Evolutionary conservation across 2,797 vertebrate species (phyloP).

Genomic region (Poeciliopsis paucimaculata): DNA sequence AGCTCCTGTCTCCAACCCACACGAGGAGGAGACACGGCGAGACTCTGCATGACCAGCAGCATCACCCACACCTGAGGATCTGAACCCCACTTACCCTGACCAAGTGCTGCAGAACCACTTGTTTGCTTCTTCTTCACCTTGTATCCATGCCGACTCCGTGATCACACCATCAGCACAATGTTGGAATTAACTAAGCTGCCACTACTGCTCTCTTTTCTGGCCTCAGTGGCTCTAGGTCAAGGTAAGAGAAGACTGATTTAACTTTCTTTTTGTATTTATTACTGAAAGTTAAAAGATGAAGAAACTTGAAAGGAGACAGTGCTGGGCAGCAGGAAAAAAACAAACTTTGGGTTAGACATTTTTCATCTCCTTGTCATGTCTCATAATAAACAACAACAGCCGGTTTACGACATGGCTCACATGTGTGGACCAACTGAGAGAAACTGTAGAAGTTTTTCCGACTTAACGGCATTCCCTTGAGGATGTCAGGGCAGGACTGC

Average conservation of each 20-base stretch:
- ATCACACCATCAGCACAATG: conserved; percentile 65
- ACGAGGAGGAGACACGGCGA: conserved; percentile 57
- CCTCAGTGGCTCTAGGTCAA: conserved; percentile 72
- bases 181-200: conserved; percentile 75
- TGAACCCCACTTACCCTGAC: neutral
- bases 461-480: conserved; percentile 37
- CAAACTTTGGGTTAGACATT: neutral
- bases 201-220: conserved; percentile 72
- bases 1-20: conserved; percentile 65
- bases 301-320: neutral
- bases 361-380: conserved; percentile 16
- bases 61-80: conserved; percentile 64
- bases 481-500: conserved; percentile 25
- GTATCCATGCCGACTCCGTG: conserved; percentile 14
- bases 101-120: conserved; percentile 6
- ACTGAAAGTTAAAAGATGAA: neutral
- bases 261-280: neutral
- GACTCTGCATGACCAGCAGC: conserved; percentile 39
- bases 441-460: conserved; percentile 28
- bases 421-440: conserved; percentile 24
- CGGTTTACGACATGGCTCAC: conserved; percentile 21
- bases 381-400: conserved; percentile 8
- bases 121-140: neutral
- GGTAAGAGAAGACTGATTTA: conserved; percentile 69
- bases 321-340: neutral